Percentiles rank a stretch among this genome's conserved stretches.
phyloP scores from a whole-genome alignment of 2,113 vertebrate species.

The Callionymus lyra region DNA sequence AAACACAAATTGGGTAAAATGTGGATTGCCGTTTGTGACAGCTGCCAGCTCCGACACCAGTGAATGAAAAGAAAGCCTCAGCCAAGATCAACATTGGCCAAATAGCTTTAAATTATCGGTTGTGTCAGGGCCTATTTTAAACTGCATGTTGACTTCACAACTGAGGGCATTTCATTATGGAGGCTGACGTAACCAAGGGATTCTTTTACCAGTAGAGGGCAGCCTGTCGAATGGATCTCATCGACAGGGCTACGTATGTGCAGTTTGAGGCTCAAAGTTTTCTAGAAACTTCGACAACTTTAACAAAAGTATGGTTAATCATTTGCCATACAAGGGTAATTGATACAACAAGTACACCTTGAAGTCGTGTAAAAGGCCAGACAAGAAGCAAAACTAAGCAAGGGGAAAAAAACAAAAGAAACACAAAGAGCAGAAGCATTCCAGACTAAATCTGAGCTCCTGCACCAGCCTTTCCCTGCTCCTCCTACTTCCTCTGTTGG shows the following conservation, averaged over 20 bases:
- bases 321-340: too few relatives aligned
- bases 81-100: conserved; percentile 11
- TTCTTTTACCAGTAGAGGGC: conserved; percentile 14
- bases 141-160: conserved; percentile 4
- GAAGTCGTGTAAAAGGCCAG: conserved; percentile 7
- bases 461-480: conserved; percentile 38
- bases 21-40: conserved; percentile 25
- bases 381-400: conserved; percentile 18
- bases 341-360: background rate
- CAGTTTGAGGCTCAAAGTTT: too few relatives aligned
- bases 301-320: too few relatives aligned
- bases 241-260: conserved; percentile 8
- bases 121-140: conserved; percentile 4
- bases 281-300: too few relatives aligned
- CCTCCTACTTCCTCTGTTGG: conserved; percentile 61
- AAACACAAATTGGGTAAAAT: too few relatives aligned
- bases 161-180: conserved; percentile 6
- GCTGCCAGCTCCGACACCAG: conserved; percentile 41
- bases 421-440: conserved; percentile 63
- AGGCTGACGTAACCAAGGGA: conserved; percentile 14
- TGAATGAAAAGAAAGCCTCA: conserved; percentile 47
- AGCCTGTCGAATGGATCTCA: conserved; percentile 20
- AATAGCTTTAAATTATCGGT: conserved; percentile 6
- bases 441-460: conserved; percentile 56
- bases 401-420: conserved; percentile 26